These are phyloP conservation scores for Platycheirus albimanus DNA, from an alignment of 2,888 invertebrate species.

Conservation along the genomic window DNA sequence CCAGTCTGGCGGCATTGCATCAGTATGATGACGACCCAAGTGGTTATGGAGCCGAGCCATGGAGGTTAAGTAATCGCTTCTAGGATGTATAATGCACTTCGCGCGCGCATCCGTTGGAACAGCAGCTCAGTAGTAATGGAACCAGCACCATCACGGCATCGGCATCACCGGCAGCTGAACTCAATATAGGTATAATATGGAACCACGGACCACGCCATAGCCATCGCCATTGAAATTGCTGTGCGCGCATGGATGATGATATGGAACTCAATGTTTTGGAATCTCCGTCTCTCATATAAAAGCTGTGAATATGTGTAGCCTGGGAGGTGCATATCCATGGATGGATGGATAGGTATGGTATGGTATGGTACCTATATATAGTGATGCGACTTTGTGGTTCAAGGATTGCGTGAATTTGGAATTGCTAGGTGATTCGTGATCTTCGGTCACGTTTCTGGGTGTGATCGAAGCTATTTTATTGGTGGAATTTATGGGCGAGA, in stretches of 20 bases:
- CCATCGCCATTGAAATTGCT: conserved; percentile 68
- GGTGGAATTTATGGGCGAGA: conserved; percentile 78
- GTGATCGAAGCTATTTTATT: conserved; percentile 81
- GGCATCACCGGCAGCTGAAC: conserved; percentile 48
- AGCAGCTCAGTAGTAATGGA: conserved; percentile 71
- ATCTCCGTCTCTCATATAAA: too few relatives aligned
- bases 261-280: conserved; percentile 28
- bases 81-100: conserved; percentile 70
- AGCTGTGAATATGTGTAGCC: conserved; percentile 69
- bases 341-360: conserved; percentile 33
- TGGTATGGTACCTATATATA: conserved; percentile 27
- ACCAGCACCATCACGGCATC: conserved; percentile 64
- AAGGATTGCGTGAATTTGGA: conserved; percentile 62
- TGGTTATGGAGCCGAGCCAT: conserved; percentile 60
- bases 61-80: conserved; percentile 74
- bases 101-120: conserved; percentile 69
- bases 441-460: conserved; percentile 80
- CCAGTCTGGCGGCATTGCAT: conserved; percentile 56
- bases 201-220: conserved; percentile 58
- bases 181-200: too few relatives aligned
- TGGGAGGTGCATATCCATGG: conserved; percentile 62
- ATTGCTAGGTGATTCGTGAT: conserved; percentile 77
- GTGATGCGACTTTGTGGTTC: conserved; percentile 42
- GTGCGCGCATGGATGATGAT: conserved; percentile 15
- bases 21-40: conserved; percentile 36